Percentiles rank a stretch among this genome's conserved stretches.
Conservation (phyloP, 2,797 vertebrate species). For the Spinibarbus caldwelli region DNA sequence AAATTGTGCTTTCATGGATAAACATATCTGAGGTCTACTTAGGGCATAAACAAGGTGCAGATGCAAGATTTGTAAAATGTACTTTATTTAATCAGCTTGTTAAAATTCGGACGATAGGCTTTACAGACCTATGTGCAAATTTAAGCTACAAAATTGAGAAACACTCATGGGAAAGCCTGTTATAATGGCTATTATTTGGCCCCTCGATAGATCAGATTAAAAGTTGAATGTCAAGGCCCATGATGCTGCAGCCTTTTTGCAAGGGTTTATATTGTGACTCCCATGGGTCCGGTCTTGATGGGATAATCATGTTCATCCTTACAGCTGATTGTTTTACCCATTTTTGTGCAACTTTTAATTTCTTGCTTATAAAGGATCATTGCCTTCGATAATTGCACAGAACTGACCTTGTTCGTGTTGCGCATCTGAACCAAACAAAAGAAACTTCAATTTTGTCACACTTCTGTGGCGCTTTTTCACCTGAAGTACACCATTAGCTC, state of each 20-base stretch:
- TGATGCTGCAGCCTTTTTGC: conserved; percentile 65
- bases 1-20: conserved; percentile 6
- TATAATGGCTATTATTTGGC: conserved; percentile 73
- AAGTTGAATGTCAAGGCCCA: conserved; percentile 64
- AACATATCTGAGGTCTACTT: not conserved
- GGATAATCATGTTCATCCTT: conserved; percentile 87
- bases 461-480: conserved; percentile 59
- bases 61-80: not conserved
- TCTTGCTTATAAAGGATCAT: conserved; percentile 93
- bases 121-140: not conserved
- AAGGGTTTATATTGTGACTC: conserved; percentile 61
- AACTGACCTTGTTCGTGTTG: conserved; percentile 89
- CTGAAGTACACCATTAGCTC: conserved; percentile 10
- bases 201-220: conserved; percentile 77
- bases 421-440: conserved; percentile 72
- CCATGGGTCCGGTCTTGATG: conserved; percentile 76
- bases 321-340: conserved; percentile 90
- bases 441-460: conserved; percentile 70
- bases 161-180: conserved; percentile 74
- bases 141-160: not conserved
- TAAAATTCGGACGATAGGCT: not conserved
- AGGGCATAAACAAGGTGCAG: not conserved
- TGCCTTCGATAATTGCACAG: conserved; percentile 93
- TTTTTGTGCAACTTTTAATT: conserved; percentile 97
- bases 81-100: not conserved